phyloP scores from a whole-genome alignment of 2,113 vertebrate species.

The Odocoileus virginianus region DNA sequence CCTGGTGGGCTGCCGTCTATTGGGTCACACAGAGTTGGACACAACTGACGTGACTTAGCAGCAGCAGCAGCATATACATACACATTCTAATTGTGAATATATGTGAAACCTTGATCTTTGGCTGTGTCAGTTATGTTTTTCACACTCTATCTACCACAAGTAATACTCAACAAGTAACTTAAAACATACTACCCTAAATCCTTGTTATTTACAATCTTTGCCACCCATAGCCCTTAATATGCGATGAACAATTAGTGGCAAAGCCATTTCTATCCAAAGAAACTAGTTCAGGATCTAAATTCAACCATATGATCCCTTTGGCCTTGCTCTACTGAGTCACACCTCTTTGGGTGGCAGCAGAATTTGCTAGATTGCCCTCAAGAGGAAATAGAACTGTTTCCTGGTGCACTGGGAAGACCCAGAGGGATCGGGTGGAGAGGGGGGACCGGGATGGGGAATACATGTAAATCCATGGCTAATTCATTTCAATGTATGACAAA shows the following conservation, averaged over 20 bases:
- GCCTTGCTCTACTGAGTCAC: background rate
- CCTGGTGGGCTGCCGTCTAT: too few relatives aligned
- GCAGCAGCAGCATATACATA: background rate
- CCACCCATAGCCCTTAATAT: background rate
- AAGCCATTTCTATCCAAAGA: background rate
- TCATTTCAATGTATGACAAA: too few relatives aligned
- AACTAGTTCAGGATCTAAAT: slow-evolving; percentile 3
- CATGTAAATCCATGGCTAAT: too few relatives aligned
- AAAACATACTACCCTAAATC: background rate
- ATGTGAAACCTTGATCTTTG: background rate
- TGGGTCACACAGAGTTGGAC: too few relatives aligned
- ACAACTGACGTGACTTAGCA: too few relatives aligned
- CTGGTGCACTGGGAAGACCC: too few relatives aligned
- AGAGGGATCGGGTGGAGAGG: too few relatives aligned
- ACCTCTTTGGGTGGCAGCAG: background rate
- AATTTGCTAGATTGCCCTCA: slow-evolving; percentile 11
- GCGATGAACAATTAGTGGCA: background rate
- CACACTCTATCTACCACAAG: background rate
- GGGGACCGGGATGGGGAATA: too few relatives aligned
- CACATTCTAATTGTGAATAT: background rate
- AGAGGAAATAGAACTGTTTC: background rate
- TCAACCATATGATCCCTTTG: background rate
- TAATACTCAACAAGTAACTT: background rate
- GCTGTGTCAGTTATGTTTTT: background rate
- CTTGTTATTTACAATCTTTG: background rate